phyloP scores from a whole-genome alignment of 2,113 vertebrate species.

The Mola mola region DNA sequence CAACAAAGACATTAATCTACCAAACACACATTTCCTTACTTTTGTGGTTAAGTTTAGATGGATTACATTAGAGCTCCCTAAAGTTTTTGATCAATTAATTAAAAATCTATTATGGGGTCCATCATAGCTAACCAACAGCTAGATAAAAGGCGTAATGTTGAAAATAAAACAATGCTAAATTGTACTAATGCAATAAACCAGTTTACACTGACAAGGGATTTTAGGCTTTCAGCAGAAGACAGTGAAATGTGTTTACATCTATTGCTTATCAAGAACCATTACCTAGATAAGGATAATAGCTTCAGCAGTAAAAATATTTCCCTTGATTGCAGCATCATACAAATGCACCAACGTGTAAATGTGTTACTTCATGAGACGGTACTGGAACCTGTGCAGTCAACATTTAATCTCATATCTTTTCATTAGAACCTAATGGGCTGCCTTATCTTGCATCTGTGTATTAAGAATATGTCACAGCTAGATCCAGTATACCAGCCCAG shows the following conservation, averaged over 20 bases:
- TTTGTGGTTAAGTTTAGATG: no score
- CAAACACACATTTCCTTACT: no score
- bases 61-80: no score
- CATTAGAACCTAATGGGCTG: conserved; percentile 1
- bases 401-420: conserved; percentile 1
- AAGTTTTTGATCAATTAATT: no score
- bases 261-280: no score
- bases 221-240: not conserved
- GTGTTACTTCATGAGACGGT: not conserved
- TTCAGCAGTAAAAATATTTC: not conserved
- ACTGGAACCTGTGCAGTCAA: not conserved
- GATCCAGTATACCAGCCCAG: conserved; percentile 19
- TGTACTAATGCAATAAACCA: not conserved
- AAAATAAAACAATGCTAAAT: not conserved
- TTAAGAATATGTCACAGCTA: conserved; percentile 25
- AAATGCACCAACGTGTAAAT: not conserved
- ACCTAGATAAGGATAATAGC: not conserved
- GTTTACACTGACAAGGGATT: not conserved
- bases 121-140: no score
- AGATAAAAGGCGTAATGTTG: no score
- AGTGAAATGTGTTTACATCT: no score
- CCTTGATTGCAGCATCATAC: not conserved
- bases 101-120: no score
- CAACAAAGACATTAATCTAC: no score
- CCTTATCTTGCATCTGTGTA: conserved; percentile 35